phyloP scores from a whole-genome alignment of 2,113 vertebrate genomes.

The Stigmatopora argus region DNA sequence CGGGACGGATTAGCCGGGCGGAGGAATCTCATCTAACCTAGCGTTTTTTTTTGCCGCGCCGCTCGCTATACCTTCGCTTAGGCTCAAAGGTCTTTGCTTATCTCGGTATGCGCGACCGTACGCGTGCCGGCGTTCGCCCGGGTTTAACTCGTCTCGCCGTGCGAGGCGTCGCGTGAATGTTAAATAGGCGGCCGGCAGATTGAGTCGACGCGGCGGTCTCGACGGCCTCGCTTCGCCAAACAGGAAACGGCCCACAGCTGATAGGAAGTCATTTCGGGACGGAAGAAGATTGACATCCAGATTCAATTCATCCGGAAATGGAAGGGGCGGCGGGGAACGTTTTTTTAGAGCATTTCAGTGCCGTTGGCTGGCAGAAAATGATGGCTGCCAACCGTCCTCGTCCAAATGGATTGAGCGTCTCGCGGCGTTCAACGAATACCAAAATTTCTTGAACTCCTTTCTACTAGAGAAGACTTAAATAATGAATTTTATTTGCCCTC shows the following conservation, averaged over 20 bases:
- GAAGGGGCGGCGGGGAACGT: no score
- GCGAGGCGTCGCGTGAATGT: slow-evolving; percentile 1
- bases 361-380: no score
- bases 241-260: not conserved
- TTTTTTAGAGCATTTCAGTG: no score
- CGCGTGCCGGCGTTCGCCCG: slow-evolving; percentile 23
- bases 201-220: not conserved
- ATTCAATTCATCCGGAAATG: not conserved
- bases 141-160: slow-evolving; percentile 47
- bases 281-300: not conserved
- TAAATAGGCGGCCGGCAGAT: not conserved
- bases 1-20: slow-evolving; percentile 69
- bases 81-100: slow-evolving; percentile 59
- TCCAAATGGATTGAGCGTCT: no score
- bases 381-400: no score
- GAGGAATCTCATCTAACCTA: slow-evolving; percentile 71
- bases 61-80: slow-evolving; percentile 62
- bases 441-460: no score
- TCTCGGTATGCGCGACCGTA: slow-evolving; percentile 51
- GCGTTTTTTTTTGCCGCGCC: slow-evolving; percentile 67
- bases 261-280: not conserved
- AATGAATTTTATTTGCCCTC: no score
- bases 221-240: not conserved
- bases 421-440: no score
- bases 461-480: no score